Base-by-base conservation (phyloP, 1,140 invertebrate species). In the Diorhabda carinulata region DNA sequence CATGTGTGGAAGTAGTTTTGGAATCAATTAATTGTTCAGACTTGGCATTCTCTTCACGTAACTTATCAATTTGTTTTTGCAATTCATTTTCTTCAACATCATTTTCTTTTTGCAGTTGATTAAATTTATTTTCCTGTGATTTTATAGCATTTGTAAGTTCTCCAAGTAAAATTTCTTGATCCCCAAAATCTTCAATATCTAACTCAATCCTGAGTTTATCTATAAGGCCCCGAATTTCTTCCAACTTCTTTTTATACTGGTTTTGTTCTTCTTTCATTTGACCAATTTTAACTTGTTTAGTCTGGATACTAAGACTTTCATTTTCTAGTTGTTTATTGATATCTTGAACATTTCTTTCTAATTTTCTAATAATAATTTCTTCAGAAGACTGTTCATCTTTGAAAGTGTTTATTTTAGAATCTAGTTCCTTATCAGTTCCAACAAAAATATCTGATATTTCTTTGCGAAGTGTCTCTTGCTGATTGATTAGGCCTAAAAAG, bases 401-500 rank as follows among this genome's bases (percentile, higher is more conserved):
- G 71, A 71, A 83, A 73, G 41, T 59, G 43, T 74, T 73, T 2
- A 83, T 77, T 42, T 79, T 76, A 3, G 76, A 67, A 0, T 74
- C 56, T 56, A 95, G 83, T 65, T 91, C 86, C 58, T 84, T 81
- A 71, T 86, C 83, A 47, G 87, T 82, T 4, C 88, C 88, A 73
- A 87, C 77, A 78, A 87, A 89, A 56, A 89, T 77, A 61, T 84
- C 81, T 68, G 62, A 66, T 7, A 69, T 69, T 56, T 65, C 10
- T 64, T 64, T 58, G 9, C 65, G 67, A 41, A 73, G n/a, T 7
- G 60, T 43, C 3, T 43, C 40, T 45, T 72, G 68, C 6, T 73
- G 67, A n/a, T 73, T 60, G 40, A 64, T 10, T 25, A 73, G 43
- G 45, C 70, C 69, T 73, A 47, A 61, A 73, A 70, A 41, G 43